Conservation (phyloP, 2,888 invertebrate genomes). For the Biston stratarius region DNA sequence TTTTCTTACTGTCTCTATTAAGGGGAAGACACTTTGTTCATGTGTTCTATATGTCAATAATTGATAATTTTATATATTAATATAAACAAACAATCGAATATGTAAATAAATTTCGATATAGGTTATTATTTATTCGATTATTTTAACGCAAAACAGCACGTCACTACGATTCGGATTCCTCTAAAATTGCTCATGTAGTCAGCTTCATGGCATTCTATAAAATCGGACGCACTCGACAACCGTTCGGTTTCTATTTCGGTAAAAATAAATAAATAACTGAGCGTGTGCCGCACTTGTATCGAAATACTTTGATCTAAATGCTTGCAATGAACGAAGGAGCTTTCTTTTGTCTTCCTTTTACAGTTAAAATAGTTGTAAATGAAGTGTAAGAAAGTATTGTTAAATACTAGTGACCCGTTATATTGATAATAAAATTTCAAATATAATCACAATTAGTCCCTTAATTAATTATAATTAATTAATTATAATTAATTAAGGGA, state of each 20-base stretch:
- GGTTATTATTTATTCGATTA: slow-evolving; percentile 7
- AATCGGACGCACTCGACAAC: slow-evolving; percentile 78
- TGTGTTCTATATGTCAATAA: too few relatives aligned
- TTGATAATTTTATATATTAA: neutral
- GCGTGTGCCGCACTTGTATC: slow-evolving; percentile 64
- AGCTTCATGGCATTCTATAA: slow-evolving; percentile 64
- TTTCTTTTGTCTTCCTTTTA: slow-evolving; percentile 4
- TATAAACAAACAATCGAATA: neutral
- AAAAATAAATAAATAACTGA: slow-evolving; percentile 83
- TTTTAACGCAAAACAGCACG: neutral
- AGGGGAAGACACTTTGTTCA: too few relatives aligned
- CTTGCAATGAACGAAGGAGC: slow-evolving; percentile 49
- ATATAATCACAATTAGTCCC: too few relatives aligned
- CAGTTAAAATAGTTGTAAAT: neutral
- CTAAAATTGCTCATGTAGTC: slow-evolving; percentile 64
- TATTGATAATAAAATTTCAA: too few relatives aligned
- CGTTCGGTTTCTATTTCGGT: slow-evolving; percentile 81
- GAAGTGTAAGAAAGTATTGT: neutral
- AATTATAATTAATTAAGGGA: too few relatives aligned
- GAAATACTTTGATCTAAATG: slow-evolving; percentile 37
- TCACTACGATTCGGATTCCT: slow-evolving; percentile 60
- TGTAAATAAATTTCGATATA: neutral
- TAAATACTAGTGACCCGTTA: neutral
- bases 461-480: too few relatives aligned
- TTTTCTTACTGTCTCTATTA: too few relatives aligned